Base-by-base conservation (phyloP, 2,888 invertebrate species). In the Eupsilia transversa region DNA sequence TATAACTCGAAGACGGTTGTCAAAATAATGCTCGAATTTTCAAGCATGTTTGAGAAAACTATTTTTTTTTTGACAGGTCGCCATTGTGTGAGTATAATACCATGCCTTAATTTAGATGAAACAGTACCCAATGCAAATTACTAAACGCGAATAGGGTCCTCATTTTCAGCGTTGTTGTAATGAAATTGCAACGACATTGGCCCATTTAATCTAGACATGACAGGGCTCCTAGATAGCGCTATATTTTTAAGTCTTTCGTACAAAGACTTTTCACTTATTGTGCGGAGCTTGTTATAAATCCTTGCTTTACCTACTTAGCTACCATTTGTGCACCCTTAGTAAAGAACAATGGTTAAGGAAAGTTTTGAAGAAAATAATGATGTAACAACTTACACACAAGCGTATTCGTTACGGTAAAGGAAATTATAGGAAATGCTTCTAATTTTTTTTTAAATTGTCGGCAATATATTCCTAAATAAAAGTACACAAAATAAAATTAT, bases 131-230 rank as follows among this genome's bases (percentile, higher is more conserved):
- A 81, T n/a, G 5, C 72, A 0, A 3, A 1, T 3, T 1, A 30
- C 14, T 10, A 0, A 74, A 54, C 57, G 43, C 12, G 79, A 83
- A 10, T 33, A 60, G 9, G 1, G 23, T 74, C 57, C 85, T 87
- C 77, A 85, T 86, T 86, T 82, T 79, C 86, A 83, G 74, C 86
- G 83, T 82, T 85, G 87, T 82, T 81, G 87, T 91, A 89, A 91
- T 90, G 88, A 91, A 90, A 90, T 91, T 87, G 88, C 89, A 86
- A 89, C 87, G 87, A 89, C 88, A 89, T 89, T 90, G 87, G 88
- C 88, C 84, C 87, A 84, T 88, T 90, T 88, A 86, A 86, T 87
- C 86, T 83, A 87, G 90, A 88, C 88, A 89, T 84, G 89, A 87
- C 87, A 86, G 79, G 65, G 83, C 77, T 82, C 75, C 88, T 85